Conservation (phyloP, 2,113 vertebrate genomes). For the Ammodramus savannarum region DNA sequence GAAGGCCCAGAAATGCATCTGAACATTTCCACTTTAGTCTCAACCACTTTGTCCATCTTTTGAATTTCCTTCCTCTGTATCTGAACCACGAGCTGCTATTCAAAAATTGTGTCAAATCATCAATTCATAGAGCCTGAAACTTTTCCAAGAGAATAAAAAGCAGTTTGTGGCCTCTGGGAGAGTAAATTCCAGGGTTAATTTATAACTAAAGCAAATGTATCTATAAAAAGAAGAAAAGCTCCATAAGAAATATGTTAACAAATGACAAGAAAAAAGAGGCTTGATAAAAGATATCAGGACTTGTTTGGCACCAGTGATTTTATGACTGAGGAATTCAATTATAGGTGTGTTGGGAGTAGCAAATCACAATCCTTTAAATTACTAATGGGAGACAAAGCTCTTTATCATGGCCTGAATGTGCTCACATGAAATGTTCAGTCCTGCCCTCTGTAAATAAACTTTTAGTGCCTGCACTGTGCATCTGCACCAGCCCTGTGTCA, state of each 20-base stretch:
- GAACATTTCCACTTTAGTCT: background rate
- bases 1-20: background rate
- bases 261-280: slow-evolving; percentile 59
- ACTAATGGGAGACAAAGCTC: slow-evolving; percentile 68
- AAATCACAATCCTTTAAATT: slow-evolving; percentile 77
- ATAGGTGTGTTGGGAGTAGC: slow-evolving; percentile 77
- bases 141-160: slow-evolving; percentile 31
- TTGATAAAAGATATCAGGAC: slow-evolving; percentile 73
- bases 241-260: slow-evolving; percentile 70
- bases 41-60: background rate
- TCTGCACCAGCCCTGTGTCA: background rate
- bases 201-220: slow-evolving; percentile 78
- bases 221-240: slow-evolving; percentile 75
- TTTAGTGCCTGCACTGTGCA: background rate
- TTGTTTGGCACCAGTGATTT: slow-evolving; percentile 74
- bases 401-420: slow-evolving; percentile 68
- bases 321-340: slow-evolving; percentile 83
- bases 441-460: slow-evolving; percentile 69
- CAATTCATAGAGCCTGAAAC: slow-evolving; percentile 2
- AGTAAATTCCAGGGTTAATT: slow-evolving; percentile 74
- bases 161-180: slow-evolving; percentile 51
- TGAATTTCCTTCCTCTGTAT: background rate
- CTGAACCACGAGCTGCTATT: background rate
- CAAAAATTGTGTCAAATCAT: slow-evolving; percentile 2
- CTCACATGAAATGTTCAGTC: slow-evolving; percentile 62